Evolutionary conservation across 2,113 vertebrate genomes (phyloP).

Genomic region (Zosterops pallidus): DNA sequence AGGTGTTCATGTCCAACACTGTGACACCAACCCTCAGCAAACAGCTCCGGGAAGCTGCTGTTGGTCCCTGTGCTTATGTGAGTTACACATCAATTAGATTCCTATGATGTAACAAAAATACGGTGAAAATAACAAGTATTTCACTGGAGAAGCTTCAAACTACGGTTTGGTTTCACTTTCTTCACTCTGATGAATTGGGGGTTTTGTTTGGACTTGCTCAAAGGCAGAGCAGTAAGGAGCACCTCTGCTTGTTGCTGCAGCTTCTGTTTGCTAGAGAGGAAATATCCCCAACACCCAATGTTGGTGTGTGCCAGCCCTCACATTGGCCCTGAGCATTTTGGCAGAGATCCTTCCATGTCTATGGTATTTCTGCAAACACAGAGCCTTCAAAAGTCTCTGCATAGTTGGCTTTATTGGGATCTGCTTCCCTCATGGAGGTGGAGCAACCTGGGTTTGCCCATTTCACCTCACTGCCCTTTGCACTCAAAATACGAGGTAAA

Average conservation of each 20-base stretch:
- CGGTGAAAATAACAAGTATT: not conserved
- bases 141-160: not conserved
- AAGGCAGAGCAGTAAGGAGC: not conserved
- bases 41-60: not conserved
- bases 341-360: not conserved
- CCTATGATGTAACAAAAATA: not conserved
- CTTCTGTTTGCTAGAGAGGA: not conserved
- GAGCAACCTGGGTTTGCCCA: not conserved
- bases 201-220: conserved; percentile 31
- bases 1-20: not conserved
- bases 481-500: not conserved
- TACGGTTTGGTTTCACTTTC: not conserved
- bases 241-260: not conserved
- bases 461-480: not conserved
- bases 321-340: not conserved
- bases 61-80: not conserved
- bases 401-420: not conserved
- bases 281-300: not conserved
- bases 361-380: not conserved
- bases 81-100: not conserved
- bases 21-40: not conserved
- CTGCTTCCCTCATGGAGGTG: not conserved
- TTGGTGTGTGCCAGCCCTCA: not conserved
- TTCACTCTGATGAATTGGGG: not conserved
- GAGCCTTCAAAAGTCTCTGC: not conserved